Conservation (phyloP, 1,140 invertebrate genomes). For the Tachypleus tridentatus region DNA sequence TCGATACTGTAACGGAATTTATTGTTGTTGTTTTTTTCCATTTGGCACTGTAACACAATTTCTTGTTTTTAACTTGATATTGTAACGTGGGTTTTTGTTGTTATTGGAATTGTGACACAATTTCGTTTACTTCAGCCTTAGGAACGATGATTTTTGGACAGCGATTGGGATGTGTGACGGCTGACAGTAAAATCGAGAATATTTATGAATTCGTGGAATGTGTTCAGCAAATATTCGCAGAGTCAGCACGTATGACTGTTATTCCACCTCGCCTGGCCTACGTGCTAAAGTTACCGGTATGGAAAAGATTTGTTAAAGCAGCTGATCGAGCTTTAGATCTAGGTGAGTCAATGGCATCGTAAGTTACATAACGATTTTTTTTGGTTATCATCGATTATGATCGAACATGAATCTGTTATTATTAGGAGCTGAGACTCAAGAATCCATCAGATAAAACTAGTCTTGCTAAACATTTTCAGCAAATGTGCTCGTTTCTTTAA, state of each 20-base stretch:
- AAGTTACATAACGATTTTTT: no score
- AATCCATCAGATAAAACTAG: no score
- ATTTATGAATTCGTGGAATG: slow-evolving; percentile 43
- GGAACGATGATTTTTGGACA: slow-evolving; percentile 53
- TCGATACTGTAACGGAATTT: no score
- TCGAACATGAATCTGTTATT: no score
- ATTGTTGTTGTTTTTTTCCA: no score
- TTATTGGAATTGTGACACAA: no score
- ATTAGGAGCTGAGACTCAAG: no score
- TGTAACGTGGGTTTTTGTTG: no score
- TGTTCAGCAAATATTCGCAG: slow-evolving; percentile 58
- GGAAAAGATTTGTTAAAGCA: slow-evolving; percentile 55
- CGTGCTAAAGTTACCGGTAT: slow-evolving; percentile 48
- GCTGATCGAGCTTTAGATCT: slow-evolving; percentile 48
- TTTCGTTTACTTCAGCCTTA: slow-evolving; percentile 41
- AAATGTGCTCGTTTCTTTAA: no score
- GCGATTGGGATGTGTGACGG: slow-evolving; percentile 27
- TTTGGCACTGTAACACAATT: neutral
- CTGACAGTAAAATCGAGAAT: slow-evolving; percentile 30
- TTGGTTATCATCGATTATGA: no score
- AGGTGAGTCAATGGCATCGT: slow-evolving; percentile 25
- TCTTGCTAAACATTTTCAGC: no score
- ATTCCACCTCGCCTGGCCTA: slow-evolving; percentile 52
- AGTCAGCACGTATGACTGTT: slow-evolving; percentile 51
- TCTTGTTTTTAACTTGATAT: neutral